A percentile compares a stretch with the other conserved stretches of the same genome.
Conservation (phyloP, 2,888 invertebrate species). For the Acholoe squamosa region DNA sequence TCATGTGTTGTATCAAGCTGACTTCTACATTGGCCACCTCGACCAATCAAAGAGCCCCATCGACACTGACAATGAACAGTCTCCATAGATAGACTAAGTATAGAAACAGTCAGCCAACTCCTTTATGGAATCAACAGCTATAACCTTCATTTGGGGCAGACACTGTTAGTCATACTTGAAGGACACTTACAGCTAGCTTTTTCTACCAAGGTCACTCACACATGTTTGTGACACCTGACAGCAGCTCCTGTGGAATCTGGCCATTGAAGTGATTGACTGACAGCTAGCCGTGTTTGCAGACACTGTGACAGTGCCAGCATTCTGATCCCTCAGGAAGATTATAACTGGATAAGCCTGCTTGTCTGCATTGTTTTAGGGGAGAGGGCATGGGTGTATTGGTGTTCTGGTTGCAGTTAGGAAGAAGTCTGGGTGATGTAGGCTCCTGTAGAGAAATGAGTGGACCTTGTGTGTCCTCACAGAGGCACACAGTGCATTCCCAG, state of each 20-base stretch:
- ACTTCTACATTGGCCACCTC: not conserved
- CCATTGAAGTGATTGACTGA: not conserved
- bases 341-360: not conserved
- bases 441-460: no score
- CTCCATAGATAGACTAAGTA: not conserved
- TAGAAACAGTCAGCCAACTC: no score
- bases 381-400: no score
- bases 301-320: slow-evolving; percentile 4
- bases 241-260: not conserved
- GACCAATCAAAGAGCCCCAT: not conserved
- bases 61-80: not conserved
- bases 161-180: not conserved
- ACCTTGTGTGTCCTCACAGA: no score
- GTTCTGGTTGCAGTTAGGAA: no score
- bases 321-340: not conserved
- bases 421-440: no score
- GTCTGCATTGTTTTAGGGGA: no score
- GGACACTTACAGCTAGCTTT: slow-evolving; percentile 29
- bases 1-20: not conserved
- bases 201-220: not conserved
- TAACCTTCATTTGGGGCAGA: not conserved
- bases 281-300: not conserved
- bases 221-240: not conserved
- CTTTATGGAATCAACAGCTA: not conserved
- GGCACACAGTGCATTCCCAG: no score